Conservation (phyloP, 2,888 invertebrate species). For the Drosophila nigricruria region DNA sequence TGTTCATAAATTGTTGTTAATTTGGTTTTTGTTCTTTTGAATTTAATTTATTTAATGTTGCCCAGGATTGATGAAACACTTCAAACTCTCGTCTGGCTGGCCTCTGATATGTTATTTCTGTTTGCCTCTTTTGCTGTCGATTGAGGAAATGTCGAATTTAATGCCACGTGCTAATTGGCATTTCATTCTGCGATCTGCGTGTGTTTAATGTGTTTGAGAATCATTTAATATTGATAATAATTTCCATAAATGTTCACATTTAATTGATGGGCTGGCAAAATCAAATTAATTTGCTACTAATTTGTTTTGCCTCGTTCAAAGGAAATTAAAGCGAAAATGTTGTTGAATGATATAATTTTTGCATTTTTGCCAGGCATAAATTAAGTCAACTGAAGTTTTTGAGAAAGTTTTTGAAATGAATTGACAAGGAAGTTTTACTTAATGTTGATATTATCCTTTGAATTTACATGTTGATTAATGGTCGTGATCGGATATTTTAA, state of each 20-base stretch:
- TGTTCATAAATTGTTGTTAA: constrained; percentile 77
- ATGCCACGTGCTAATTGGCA: constrained; percentile 64
- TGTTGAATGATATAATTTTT: constrained; percentile 45
- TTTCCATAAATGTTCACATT: constrained; percentile 59
- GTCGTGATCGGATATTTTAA: neutral
- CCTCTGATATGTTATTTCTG: constrained; percentile 23
- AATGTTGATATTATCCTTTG: neutral
- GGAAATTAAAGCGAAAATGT: constrained; percentile 19
- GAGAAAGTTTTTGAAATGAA: neutral
- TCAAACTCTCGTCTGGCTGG: constrained; percentile 38
- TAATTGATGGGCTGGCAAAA: constrained; percentile 53
- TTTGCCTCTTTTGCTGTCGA: constrained; percentile 41
- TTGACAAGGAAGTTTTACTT: neutral
- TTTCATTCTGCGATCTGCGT: constrained; percentile 48
- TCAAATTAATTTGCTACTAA: constrained; percentile 52
- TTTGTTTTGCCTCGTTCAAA: constrained; percentile 41
- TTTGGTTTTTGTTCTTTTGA: constrained; percentile 69
- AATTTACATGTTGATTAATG: neutral
- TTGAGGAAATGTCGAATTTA: constrained; percentile 76
- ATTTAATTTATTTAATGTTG: constrained; percentile 72
- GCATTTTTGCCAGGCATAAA: constrained; percentile 16
- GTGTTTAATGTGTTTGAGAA: constrained; percentile 65
- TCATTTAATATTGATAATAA: constrained; percentile 69
- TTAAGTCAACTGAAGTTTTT: neutral
- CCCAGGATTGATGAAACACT: constrained; percentile 74